These are phyloP conservation scores for Torymus aiolomorphi DNA, from an alignment of 2,888 invertebrate genomes.

Conservation along the genomic window DNA sequence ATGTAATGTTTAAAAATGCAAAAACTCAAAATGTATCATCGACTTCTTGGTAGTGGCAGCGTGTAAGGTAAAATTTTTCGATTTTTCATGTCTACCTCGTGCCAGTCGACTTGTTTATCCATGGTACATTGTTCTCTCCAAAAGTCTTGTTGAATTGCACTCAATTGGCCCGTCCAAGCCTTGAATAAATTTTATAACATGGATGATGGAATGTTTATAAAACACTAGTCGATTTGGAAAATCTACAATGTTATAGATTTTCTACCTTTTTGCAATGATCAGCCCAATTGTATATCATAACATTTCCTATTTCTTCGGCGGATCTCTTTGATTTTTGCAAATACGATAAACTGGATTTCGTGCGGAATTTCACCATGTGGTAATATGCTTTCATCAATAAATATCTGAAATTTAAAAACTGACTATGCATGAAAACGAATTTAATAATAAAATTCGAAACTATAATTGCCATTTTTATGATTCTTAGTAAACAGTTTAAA, in stretches of 20 bases:
- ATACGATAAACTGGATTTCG: constrained; percentile 71
- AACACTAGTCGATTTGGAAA: constrained; percentile 8
- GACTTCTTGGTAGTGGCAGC: constrained; percentile 74
- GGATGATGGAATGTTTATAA: too few relatives aligned
- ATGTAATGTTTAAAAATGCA: too few relatives aligned
- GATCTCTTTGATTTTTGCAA: constrained; percentile 74
- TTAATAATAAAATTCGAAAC: not conserved
- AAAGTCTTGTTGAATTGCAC: constrained; percentile 73
- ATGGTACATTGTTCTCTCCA: constrained; percentile 77
- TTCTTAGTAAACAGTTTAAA: too few relatives aligned
- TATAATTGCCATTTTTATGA: too few relatives aligned
- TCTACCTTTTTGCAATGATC: constrained; percentile 77
- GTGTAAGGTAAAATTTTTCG: constrained; percentile 75
- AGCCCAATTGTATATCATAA: constrained; percentile 76
- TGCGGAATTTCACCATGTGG: constrained; percentile 75
- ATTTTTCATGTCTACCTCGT: constrained; percentile 74
- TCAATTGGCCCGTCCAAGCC: constrained; percentile 78
- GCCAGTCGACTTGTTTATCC: constrained; percentile 75
- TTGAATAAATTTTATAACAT: constrained; percentile 61
- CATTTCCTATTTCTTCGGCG: constrained; percentile 74
- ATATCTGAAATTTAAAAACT: constrained; percentile 71
- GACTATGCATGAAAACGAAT: too few relatives aligned
- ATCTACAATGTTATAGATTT: constrained; percentile 16
- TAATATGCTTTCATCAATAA: constrained; percentile 78
- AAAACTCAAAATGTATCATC: not conserved